Evolutionary conservation across 2,797 vertebrate genomes (phyloP), one percentile per base, ranked within the genome.

Genomic region (Geotrypetes seraphini): DNA sequence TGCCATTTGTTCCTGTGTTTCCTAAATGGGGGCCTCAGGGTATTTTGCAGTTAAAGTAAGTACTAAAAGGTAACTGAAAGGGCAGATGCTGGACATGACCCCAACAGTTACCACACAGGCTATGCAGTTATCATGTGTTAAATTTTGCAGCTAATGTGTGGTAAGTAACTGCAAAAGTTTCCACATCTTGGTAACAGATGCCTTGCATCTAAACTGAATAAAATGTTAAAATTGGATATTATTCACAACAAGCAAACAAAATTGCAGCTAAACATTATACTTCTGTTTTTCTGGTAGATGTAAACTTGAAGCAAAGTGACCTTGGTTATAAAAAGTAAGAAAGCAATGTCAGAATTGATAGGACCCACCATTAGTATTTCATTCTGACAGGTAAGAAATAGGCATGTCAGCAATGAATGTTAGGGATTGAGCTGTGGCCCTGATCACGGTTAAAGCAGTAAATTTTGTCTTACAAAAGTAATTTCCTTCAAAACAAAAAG

Each of bases 371-470:
- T 70, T 68, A 67, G 54, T 73, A 75, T 83, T 82, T 86, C 75
- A 87, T 74, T 83, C 61, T 88, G 89, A 91, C 86, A 90, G 76
- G 68, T 77, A 84, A 71, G 81, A 85, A 91, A 89, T 84, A 86
- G 83, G 86, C 83, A 80, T 85, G 73, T 85, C 84, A 84, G 82
- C 78, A 75, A 68, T 83, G 77, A 85, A 53, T 39, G 39, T 51
- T 71, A 66, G 39, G 4, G 69, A 39, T 57, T 68, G 64, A 77
- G 57, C 60, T 53, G 22, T 57, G 47, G 50, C 57, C 49, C 61
- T 59, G 61, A 71, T 71, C 63, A 1, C 36, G 65, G 47, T 48
- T 50, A 66, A 68, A 63, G 36, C 15, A 23, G 47, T 53, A 71
- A 68, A 73, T 71, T 69, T 43, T 40, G 70, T 60, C 35, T 53